Evolutionary conservation across 2,888 invertebrate genomes (phyloP), one percentile per base, ranked within the genome.

Genomic region (Anoplius nigerrimus): DNA sequence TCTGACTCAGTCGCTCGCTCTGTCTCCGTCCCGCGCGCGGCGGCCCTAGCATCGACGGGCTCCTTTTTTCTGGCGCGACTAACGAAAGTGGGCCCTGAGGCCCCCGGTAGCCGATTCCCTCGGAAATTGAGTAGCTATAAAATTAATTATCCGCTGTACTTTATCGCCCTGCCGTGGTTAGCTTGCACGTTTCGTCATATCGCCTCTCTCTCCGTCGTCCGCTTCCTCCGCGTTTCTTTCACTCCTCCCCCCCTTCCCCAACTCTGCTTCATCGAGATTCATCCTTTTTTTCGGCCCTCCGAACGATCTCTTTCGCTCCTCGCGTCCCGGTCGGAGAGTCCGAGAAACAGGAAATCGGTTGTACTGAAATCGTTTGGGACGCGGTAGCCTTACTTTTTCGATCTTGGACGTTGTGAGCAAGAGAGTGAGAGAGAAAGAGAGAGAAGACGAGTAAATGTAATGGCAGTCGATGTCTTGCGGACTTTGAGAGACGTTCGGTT

Each of bases 121-220:
- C 82, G 85, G 84, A 87, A 88, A 88, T 88, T 88, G 88, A 88
- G 85, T 86, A 86, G 88, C 88, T 86, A 88, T 88, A 88, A 88
- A 88, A 88, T 88, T 88, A 88, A 88, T 88, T 88, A 88, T 87
- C 85, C 82, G 79, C 76, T 82, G 84, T 87, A 82, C 85, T 88
- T 88, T 88, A 88, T 87, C 86, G 85, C 82, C 79, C 76, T 70
- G 52, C 66, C 71, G 69, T 66, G 59, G 76, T 72, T 72, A 43
- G 72, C 69, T 68, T 76, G 78, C 70, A 63, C 71, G 66, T 73
- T 16, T 16, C n/a, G 4, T 48, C 48, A 42, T n/a, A 58, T 51
- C 61, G 45, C 43, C 42, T 71, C 57, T 43, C 55, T 53, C 43
- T 52, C 54, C 61, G 22, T 45, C 55, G 27, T 13, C 42, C 15